These are phyloP conservation scores for Aegithalos caudatus DNA, from an alignment of 2,113 vertebrate species.

Conservation along the genomic window DNA sequence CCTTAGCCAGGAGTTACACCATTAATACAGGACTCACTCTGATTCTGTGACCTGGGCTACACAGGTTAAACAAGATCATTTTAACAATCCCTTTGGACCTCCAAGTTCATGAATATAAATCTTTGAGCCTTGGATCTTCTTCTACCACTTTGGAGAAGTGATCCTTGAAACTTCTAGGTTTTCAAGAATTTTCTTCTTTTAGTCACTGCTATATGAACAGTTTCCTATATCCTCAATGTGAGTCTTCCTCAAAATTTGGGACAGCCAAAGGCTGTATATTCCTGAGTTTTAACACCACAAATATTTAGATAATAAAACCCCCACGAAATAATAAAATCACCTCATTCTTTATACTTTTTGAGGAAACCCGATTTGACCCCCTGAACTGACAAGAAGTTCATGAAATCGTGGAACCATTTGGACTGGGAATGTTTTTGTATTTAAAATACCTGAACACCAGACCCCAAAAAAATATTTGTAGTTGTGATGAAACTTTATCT, in stretches of 20 bases:
- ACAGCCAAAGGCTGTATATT: neutral
- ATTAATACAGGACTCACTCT: neutral
- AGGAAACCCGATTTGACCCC: neutral
- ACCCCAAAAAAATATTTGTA: neutral
- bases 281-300: neutral
- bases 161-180: neutral
- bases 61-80: neutral
- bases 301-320: neutral
- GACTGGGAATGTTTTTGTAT: neutral
- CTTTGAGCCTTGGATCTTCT: neutral
- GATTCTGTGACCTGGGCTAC: neutral
- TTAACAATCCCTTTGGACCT: neutral
- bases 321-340: neutral
- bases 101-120: neutral
- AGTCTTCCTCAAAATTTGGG: neutral
- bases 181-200: neutral
- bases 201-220: neutral
- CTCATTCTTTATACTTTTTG: neutral
- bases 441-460: neutral
- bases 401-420: neutral
- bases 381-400: neutral
- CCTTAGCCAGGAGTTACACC: neutral
- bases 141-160: neutral
- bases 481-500: neutral
- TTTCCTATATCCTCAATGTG: neutral